Conservation (phyloP, 2,888 invertebrate genomes). For the Conops quadrifasciatus region DNA sequence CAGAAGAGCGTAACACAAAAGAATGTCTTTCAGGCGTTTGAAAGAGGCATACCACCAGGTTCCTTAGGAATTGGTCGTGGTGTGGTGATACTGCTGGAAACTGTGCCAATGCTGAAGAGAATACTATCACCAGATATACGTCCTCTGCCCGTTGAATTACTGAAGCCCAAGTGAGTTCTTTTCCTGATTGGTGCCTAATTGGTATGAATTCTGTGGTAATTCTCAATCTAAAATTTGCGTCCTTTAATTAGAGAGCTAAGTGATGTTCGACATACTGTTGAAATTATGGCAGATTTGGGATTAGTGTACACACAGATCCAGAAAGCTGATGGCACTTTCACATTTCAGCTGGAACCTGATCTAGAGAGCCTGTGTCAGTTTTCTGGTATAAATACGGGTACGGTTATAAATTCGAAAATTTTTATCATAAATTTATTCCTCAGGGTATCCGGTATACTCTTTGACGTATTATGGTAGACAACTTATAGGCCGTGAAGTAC, state of each 20-base stretch:
- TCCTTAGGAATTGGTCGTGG: constrained; percentile 61
- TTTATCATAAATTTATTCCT: neutral
- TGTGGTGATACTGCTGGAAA: constrained; percentile 71
- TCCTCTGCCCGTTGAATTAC: constrained; percentile 69
- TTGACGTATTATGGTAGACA: constrained; percentile 79
- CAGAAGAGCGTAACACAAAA: constrained; percentile 67
- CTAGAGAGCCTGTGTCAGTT: constrained; percentile 70
- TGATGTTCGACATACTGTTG: constrained; percentile 76
- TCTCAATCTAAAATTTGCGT: constrained; percentile 18
- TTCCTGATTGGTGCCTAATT: constrained; percentile 24
- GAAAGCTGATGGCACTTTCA: constrained; percentile 79
- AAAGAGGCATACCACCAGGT: constrained; percentile 70
- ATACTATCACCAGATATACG: constrained; percentile 79
- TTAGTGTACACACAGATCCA: constrained; percentile 85
- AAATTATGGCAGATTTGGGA: constrained; percentile 89
- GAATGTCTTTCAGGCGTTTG: constrained; percentile 70
- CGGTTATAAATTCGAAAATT: neutral
- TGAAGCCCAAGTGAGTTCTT: constrained; percentile 62
- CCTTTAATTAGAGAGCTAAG: constrained; percentile 60
- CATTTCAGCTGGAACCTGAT: constrained; percentile 78
- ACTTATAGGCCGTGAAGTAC: constrained; percentile 83
- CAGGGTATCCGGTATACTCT: constrained; percentile 58
- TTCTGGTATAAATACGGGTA: constrained; percentile 50
- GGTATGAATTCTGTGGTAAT: neutral
- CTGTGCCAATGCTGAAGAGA: constrained; percentile 75